Evolutionary conservation across 2,888 invertebrate species (phyloP).

Genomic region (Cybosia mesomella): DNA sequence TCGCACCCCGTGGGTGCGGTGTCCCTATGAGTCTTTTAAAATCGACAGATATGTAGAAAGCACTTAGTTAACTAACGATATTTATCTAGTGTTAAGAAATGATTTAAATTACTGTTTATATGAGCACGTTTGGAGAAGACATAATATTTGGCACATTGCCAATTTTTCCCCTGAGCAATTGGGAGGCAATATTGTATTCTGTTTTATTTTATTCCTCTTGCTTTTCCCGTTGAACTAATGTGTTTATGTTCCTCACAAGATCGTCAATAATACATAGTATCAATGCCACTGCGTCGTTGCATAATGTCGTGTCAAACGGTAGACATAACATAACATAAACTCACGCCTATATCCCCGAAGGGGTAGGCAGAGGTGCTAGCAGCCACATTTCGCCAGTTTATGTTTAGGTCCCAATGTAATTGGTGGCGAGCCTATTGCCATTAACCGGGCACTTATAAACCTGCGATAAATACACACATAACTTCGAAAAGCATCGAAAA

Average conservation of each 20-base stretch:
- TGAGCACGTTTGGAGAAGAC: neutral
- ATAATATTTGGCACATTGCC: neutral
- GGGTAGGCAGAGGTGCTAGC: too few species aligned
- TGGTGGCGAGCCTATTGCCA: too few species aligned
- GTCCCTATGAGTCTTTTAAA: too few species aligned
- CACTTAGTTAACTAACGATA: neutral
- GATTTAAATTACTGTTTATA: neutral
- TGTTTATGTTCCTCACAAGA: neutral
- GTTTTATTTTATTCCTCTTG: slow-evolving; percentile 5
- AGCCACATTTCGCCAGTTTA: too few species aligned
- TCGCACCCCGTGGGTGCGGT: too few species aligned
- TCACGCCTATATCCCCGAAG: too few species aligned
- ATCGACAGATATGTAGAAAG: too few species aligned
- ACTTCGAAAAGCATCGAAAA: too few species aligned
- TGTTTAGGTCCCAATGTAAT: too few species aligned
- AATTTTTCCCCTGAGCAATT: slow-evolving; percentile 1
- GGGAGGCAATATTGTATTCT: slow-evolving; percentile 7
- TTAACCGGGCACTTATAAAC: too few species aligned
- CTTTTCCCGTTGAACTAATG: slow-evolving; percentile 4
- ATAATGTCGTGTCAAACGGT: neutral
- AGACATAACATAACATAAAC: neutral
- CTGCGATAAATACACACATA: too few species aligned
- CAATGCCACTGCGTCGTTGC: neutral
- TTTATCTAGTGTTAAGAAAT: neutral
- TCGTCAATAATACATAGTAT: neutral